Percentiles rank a stretch among this genome's conserved stretches.
Evolutionary conservation across 1,140 invertebrate genomes (phyloP).

Genomic region (Acromyrmex echinatior): DNA sequence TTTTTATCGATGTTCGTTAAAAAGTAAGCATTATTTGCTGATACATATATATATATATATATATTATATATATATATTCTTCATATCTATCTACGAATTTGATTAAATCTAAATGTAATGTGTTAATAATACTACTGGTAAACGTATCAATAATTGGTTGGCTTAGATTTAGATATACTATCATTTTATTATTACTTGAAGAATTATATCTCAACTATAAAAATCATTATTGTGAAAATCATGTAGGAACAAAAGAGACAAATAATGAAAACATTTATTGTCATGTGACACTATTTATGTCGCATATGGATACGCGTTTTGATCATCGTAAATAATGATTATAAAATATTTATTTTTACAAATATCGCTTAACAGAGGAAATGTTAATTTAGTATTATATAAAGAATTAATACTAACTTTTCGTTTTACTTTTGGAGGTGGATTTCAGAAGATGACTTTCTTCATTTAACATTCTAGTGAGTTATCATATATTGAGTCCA

Average conservation of each 20-base stretch:
- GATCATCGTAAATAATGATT: neutral
- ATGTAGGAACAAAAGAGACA: neutral
- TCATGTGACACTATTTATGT: neutral
- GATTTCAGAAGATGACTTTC: neutral
- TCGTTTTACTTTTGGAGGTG: neutral
- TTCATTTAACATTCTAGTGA: neutral
- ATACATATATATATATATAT: neutral
- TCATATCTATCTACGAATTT: neutral
- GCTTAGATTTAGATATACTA: neutral
- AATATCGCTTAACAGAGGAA: neutral
- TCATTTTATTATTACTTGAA: conserved; percentile 7
- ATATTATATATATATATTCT: neutral
- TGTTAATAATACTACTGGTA: neutral
- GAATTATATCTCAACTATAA: conserved; percentile 3
- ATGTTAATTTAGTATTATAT: neutral
- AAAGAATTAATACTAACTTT: no score
- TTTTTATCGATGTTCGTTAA: neutral
- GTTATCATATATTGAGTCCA: neutral
- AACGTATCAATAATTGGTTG: neutral
- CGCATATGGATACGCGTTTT: neutral
- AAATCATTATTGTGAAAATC: neutral
- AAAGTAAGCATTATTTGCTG: neutral
- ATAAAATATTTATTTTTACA: neutral
- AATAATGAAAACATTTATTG: neutral
- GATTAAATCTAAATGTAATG: neutral